These are phyloP conservation scores for Microctenopoma steveboyesi DNA, from an alignment of 2,797 vertebrate genomes.

Conservation along the genomic window DNA sequence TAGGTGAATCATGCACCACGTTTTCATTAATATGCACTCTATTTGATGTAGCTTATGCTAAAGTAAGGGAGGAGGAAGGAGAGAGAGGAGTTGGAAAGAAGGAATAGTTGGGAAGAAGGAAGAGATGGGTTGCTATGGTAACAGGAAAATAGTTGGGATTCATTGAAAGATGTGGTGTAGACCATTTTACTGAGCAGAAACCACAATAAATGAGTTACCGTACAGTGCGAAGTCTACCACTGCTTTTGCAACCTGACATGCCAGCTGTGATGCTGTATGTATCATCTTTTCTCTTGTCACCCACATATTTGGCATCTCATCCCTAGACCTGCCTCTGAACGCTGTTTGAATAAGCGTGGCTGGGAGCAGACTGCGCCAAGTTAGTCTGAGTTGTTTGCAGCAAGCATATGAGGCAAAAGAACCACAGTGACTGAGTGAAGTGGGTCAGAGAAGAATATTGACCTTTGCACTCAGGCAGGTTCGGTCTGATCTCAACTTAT, in stretches of 20 bases:
- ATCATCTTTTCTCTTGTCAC: conserved; percentile 3
- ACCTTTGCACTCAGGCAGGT: conserved; percentile 39
- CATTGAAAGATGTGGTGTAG: conserved; percentile 60
- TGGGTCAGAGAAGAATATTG: conserved; percentile 63
- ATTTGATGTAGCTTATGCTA: conserved; percentile 40
- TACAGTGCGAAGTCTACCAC: conserved; percentile 16
- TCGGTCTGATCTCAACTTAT: conserved; percentile 59
- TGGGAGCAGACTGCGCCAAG: conserved; percentile 37
- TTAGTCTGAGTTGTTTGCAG: conserved; percentile 46
- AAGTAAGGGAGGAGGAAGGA: conserved; percentile 53
- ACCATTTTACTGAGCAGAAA: conserved; percentile 49
- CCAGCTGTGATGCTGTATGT: conserved; percentile 1
- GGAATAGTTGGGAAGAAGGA: conserved; percentile 59
- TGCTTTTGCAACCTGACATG: conserved; percentile 6
- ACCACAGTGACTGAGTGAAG: conserved; percentile 50
- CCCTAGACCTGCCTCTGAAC: conserved; percentile 31
- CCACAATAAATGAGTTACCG: conserved; percentile 39
- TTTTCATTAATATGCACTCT: conserved; percentile 47
- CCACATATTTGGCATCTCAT: conserved; percentile 1
- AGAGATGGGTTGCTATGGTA: conserved; percentile 74
- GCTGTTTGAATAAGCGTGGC: conserved; percentile 31
- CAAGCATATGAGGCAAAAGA: conserved; percentile 49
- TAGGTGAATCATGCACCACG: conserved; percentile 30
- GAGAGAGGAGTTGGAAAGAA: conserved; percentile 59
- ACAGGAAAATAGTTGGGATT: conserved; percentile 64